Evolutionary conservation across 2,113 vertebrate species (phyloP).

Genomic region (Anolis carolinensis): DNA sequence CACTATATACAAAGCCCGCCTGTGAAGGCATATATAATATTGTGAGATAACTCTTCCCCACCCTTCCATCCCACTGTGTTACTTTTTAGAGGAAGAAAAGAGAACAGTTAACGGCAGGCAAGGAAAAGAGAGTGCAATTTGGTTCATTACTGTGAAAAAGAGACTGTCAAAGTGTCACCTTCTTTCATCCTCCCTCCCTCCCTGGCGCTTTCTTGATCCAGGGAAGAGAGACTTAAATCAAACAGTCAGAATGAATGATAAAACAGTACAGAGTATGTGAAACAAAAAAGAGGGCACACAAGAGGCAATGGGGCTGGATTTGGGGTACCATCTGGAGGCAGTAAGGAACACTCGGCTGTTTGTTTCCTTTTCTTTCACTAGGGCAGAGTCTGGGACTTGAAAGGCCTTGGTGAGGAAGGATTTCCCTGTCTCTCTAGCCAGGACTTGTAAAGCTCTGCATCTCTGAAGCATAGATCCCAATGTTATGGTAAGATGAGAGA

Average conservation of each 20-base stretch:
- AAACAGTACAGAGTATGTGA: conserved; percentile 31
- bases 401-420: conserved; percentile 36
- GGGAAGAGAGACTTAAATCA: conserved; percentile 61
- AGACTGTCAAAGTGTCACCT: conserved; percentile 62
- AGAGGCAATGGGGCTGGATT: conserved; percentile 30
- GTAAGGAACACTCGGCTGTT: conserved; percentile 71
- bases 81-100: conserved; percentile 45
- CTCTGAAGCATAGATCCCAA: background rate
- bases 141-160: conserved; percentile 67
- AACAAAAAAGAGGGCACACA: conserved; percentile 57
- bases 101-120: background rate
- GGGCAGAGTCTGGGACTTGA: conserved; percentile 42
- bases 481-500: conserved; percentile 20
- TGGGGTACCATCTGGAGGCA: conserved; percentile 72
- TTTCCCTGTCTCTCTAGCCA: conserved; percentile 32
- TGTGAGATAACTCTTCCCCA: conserved; percentile 3
- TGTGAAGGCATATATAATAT: background rate
- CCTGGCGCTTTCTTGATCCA: conserved; percentile 47
- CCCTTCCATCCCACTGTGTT: background rate
- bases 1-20: conserved; percentile 3
- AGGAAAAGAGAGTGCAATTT: conserved; percentile 49
- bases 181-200: conserved; percentile 60
- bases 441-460: background rate
- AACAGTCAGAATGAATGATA: conserved; percentile 55
- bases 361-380: conserved; percentile 55